A percentile compares a stretch with the other conserved stretches of the same genome.
These are phyloP conservation scores for Gobio occitaniae DNA, from an alignment of 2,797 vertebrate species.

Conservation along the genomic window DNA sequence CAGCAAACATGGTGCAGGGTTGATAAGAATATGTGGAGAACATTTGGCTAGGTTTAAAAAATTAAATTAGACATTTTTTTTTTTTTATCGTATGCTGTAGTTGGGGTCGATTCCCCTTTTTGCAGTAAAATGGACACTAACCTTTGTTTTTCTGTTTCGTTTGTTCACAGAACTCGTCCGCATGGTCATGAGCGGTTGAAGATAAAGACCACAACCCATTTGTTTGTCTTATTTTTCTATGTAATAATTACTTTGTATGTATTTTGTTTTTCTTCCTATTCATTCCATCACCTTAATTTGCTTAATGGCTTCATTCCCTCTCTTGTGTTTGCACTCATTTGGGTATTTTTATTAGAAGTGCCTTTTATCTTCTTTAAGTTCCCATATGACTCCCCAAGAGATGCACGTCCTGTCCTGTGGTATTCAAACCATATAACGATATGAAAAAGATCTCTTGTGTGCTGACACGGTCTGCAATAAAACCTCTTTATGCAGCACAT, in stretches of 20 bases:
- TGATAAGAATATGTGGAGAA: neutral
- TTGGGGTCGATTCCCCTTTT: conserved; percentile 57
- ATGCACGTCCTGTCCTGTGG: conserved; percentile 40
- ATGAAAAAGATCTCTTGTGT: conserved; percentile 64
- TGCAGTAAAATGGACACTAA: conserved; percentile 47
- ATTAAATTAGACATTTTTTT: too few relatives aligned
- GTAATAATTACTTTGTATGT: conserved; percentile 28
- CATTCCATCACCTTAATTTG: conserved; percentile 49
- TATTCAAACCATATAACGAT: conserved; percentile 57
- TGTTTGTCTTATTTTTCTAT: conserved; percentile 51
- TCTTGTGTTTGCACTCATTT: conserved; percentile 52
- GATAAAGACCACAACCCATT: conserved; percentile 62
- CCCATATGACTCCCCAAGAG: conserved; percentile 54
- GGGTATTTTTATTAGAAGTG: conserved; percentile 82
- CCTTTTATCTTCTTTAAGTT: conserved; percentile 79
- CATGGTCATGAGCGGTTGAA: conserved; percentile 86
- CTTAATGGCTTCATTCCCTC: conserved; percentile 31
- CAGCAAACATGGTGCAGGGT: conserved; percentile 61
- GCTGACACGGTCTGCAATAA: conserved; percentile 69
- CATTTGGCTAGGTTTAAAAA: neutral
- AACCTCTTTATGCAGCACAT: conserved; percentile 70
- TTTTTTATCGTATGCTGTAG: conserved; percentile 58
- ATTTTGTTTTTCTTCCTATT: conserved; percentile 43
- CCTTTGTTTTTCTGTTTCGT: conserved; percentile 44
- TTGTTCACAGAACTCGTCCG: conserved; percentile 79